Conservation (phyloP, 2,113 vertebrate genomes). For the Natator depressus region DNA sequence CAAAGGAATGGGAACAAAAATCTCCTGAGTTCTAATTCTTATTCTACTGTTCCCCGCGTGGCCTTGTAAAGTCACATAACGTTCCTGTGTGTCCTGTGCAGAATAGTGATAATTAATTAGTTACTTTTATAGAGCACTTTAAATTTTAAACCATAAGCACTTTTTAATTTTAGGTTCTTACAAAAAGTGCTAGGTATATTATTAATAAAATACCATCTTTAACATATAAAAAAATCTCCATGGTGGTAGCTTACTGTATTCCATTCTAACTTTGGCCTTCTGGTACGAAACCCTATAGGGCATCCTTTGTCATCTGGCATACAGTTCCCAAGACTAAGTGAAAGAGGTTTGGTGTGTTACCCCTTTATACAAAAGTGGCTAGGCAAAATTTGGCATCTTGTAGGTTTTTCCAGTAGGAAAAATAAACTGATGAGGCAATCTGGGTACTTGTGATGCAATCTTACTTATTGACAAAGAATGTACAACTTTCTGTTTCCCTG, state of each 20-base stretch:
- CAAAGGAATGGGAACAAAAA: neutral
- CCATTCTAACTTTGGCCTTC: neutral
- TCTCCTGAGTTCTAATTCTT: fast-evolving
- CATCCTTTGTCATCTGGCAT: neutral
- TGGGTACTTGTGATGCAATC: neutral
- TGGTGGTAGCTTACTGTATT: neutral
- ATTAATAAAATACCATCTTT: neutral
- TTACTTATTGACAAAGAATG: neutral
- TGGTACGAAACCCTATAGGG: neutral
- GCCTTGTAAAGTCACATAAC: neutral
- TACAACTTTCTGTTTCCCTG: neutral
- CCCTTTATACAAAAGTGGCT: neutral
- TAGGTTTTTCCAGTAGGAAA: neutral
- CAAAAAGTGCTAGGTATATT: neutral
- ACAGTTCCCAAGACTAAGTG: neutral
- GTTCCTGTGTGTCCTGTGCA: fast-evolving
- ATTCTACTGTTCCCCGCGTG: fast-evolving
- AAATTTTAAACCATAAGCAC: neutral
- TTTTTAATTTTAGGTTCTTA: neutral
- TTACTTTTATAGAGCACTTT: neutral
- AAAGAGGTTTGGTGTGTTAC: neutral
- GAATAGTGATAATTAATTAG: neutral
- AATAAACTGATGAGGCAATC: neutral
- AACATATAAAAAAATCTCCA: neutral
- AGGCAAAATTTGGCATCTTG: neutral